Base-by-base conservation (phyloP, 2,797 vertebrate genomes). In the Streptopelia turtur region DNA sequence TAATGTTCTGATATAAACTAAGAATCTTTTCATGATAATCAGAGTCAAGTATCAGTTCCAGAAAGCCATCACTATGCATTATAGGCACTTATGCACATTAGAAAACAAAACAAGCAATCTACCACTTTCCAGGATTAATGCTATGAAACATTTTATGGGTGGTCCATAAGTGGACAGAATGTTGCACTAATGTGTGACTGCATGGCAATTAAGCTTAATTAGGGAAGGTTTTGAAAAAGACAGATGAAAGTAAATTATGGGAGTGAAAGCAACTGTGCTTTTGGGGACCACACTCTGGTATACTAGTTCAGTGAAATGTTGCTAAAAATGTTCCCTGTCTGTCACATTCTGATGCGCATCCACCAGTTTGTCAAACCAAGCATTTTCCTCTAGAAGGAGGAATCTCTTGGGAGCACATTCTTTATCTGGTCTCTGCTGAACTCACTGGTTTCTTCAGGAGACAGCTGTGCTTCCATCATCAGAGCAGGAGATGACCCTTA, bases 171-270 rank as follows among this genome's bases (percentile, higher is more conserved):
- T 76, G 83, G 92, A 82, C 86, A 79, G 70, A 93, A 79, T 84
- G 88, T 87, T 76, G 59, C 65, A 41, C 69, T 94, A 94, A 96
- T 78, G 80, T 96, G 94, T 89, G 66, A 94, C 90, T 91, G 60
- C 77, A 90, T 30, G 70, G 83, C 77, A 95, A 82, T 94, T 96
- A 93, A 89, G 70, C 85, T 91, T 93, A 90, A 96, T 94, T 91
- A 94, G 76, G 72, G 70, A 75, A 90, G 72, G 85, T 89, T 87
- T 91, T 88, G 83, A 86, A 91, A 93, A 94, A 96, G 72, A 69
- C 61, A 41, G 83, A 90, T 88, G 77, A 94, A 91, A 94, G 59
- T 95, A 82, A 88, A 90, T 91, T 76, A 91, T 84, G 63, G 80
- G 77, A 91, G 93, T 79, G 87, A 90, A 95, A 72, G 63, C 82